Conservation (phyloP, 30 jellyfish, hydroid and myxozoan genomes). For the Turritopsis rubra region DNA sequence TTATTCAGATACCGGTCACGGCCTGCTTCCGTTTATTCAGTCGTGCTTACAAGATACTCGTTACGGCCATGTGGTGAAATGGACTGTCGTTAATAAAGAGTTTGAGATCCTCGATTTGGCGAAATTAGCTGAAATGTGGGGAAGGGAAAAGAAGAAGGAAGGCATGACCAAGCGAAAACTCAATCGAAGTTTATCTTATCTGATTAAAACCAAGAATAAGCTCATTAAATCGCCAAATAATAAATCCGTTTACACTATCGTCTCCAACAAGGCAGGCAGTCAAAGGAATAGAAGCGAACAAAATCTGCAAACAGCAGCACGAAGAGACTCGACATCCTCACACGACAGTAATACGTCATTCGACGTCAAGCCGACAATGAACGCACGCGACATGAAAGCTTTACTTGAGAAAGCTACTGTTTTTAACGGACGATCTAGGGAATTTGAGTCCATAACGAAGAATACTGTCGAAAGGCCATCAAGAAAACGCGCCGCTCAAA, state of each 20-base stretch:
- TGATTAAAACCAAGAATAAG: slow-evolving; percentile 9
- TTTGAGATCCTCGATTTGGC: slow-evolving; percentile 2
- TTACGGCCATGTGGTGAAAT: not conserved
- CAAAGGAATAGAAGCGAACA: not conserved
- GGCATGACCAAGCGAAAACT: slow-evolving; percentile 26
- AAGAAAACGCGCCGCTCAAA: not conserved
- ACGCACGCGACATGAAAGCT: not conserved
- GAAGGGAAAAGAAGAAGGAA: slow-evolving; percentile 7
- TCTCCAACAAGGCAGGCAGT: not conserved
- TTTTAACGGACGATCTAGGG: not conserved
- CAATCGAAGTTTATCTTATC: not conserved
- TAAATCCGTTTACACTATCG: not conserved
- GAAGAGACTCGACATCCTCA: not conserved
- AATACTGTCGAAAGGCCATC: not conserved
- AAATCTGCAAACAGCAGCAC: not conserved
- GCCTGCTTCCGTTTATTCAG: slow-evolving; percentile 9
- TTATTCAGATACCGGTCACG: slow-evolving; percentile 12
- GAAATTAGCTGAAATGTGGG: slow-evolving; percentile 5
- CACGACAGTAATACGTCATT: not conserved
- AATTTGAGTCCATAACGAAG: not conserved
- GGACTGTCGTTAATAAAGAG: slow-evolving; percentile 2
- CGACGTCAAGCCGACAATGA: not conserved
- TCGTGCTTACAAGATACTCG: slow-evolving; percentile 1
- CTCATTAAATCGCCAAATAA: not conserved
- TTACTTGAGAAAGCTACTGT: not conserved